Evolutionary conservation across 2,113 vertebrate species (phyloP), one percentile per base, ranked within the genome.

Genomic region (Pygathrix nemaeus): DNA sequence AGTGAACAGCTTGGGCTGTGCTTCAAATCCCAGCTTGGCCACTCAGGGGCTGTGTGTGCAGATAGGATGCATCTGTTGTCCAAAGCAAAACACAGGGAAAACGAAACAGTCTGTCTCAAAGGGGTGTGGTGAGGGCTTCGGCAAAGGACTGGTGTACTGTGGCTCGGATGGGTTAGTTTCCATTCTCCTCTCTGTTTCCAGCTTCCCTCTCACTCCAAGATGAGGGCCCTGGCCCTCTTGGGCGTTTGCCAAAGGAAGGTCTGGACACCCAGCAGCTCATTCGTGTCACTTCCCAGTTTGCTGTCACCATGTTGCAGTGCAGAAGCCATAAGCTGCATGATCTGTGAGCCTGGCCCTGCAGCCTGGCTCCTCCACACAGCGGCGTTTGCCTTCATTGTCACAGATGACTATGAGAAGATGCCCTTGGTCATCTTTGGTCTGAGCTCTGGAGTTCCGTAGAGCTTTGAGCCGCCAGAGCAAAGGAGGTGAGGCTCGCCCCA

Each of bases 401-500:
- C 55, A 32, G 82, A 25, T 9, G 27, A 6, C 17, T 25, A 8
- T 9, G 16, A 27, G 59, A 59, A 52, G 23, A 38, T 1, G 1
- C 8, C 78, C 6, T 2, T 1, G 12, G 30, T 70, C 40, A 27
- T 17, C 57, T 86, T 50, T 13, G 18, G n/a, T 55, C 12, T 8
- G 3, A 9, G 35, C 78, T 45, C n/a, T 30, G 7, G 38, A 52
- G 32, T 73, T 72, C 35, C 43, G 2, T 68, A 35, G 66, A 35
- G 16, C 66, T 68, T 68, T 30, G 16, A n/a, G 66, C 66, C 16
- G 1, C n/a, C 30, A 3, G 3, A 64, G 27, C 35, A 35, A 8
- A 5, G 5, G 13, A 57, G 18, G 3, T 13, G 3, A 4, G 43
- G 48, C 3, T 9, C 3, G 7, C 30, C 2, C 23, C 21, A 13